These are phyloP conservation scores for Heteronetta atricapilla DNA, from an alignment of 2,113 vertebrate species.

Conservation along the genomic window DNA sequence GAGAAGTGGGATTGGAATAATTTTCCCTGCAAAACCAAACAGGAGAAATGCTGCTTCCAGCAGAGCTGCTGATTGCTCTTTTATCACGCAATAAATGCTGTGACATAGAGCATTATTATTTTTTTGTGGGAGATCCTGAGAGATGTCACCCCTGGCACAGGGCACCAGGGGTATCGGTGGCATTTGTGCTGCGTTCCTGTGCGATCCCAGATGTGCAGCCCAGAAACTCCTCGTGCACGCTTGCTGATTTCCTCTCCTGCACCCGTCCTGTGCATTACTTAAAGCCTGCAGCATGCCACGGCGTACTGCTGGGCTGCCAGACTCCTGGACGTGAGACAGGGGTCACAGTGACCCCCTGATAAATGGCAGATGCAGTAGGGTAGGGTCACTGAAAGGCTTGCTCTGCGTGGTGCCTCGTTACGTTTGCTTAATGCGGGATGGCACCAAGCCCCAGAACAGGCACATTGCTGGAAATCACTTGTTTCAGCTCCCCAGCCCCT, in stretches of 20 bases:
- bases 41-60: background rate
- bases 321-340: background rate
- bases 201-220: accelerated
- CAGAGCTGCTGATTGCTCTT: background rate
- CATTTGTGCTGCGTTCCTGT: background rate
- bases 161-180: accelerated
- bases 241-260: accelerated
- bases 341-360: background rate
- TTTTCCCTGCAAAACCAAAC: background rate
- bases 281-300: accelerated
- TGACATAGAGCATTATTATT: accelerated
- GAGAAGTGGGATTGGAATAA: accelerated
- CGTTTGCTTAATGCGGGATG: background rate
- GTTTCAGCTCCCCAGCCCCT: background rate
- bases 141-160: background rate
- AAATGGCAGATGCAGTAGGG: background rate
- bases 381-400: accelerated
- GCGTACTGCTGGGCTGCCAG: background rate
- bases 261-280: background rate
- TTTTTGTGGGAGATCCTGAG: background rate
- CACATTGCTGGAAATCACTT: background rate
- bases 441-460: background rate
- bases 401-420: background rate
- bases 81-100: background rate
- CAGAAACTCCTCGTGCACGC: accelerated